A percentile compares a stretch with the other conserved stretches of the same genome.
Conservation (phyloP, 2,797 vertebrate genomes). For the Falco novaeseelandiae region DNA sequence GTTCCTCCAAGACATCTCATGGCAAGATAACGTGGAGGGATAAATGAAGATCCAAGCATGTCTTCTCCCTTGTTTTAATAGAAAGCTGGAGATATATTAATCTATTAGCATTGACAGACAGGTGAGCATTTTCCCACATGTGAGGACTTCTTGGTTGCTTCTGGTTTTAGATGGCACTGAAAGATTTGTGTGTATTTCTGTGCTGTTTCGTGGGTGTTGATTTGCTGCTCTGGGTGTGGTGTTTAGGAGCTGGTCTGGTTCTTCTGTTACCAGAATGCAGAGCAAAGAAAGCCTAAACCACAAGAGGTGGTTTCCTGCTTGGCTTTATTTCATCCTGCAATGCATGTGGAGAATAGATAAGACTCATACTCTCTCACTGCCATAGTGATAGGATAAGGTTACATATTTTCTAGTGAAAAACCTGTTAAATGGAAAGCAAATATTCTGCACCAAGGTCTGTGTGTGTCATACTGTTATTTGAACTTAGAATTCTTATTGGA, state of each 20-base stretch:
- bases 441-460: not conserved
- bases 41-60: not conserved
- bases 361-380: not conserved
- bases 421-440: not conserved
- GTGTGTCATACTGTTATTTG: not conserved
- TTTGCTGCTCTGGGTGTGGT: not conserved
- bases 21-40: not conserved
- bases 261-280: not conserved
- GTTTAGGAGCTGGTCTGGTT: not conserved
- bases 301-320: accelerated
- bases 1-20: not conserved
- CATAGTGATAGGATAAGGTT: not conserved
- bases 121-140: not conserved
- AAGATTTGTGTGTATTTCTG: not conserved
- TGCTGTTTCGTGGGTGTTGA: not conserved
- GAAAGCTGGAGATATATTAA: not conserved
- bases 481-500: not conserved
- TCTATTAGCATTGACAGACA: not conserved
- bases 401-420: not conserved
- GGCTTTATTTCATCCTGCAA: not conserved
- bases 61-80: not conserved
- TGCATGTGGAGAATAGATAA: not conserved
- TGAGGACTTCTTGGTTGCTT: not conserved
- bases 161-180: not conserved
- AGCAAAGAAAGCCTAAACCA: not conserved